These are phyloP conservation scores for Enteromius fasciolatus DNA, from an alignment of 2,797 vertebrate species.

Conservation along the genomic window DNA sequence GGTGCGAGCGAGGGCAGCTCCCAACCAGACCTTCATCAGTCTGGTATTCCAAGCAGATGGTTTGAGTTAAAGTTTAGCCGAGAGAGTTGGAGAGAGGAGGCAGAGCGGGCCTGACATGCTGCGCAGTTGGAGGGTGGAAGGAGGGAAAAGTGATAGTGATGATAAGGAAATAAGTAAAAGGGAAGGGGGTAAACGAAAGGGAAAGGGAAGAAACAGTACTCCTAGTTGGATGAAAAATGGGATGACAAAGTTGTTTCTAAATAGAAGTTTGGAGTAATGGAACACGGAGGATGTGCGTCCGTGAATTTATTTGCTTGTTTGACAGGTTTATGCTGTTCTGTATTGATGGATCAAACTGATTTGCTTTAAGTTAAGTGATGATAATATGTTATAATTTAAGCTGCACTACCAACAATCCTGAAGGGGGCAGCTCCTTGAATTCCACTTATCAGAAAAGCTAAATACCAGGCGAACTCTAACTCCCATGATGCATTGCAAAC, in stretches of 20 bases:
- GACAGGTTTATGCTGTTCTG: not conserved
- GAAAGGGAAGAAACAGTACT: not conserved
- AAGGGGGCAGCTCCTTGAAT: not conserved
- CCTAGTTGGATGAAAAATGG: not conserved
- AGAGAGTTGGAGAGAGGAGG: conserved; percentile 64
- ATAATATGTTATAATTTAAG: not conserved
- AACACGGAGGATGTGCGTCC: not conserved
- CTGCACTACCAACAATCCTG: not conserved
- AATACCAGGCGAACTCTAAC: not conserved
- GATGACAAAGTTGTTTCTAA: not conserved
- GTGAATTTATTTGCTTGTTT: not conserved
- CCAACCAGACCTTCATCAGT: conserved; percentile 83
- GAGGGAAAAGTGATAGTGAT: conserved; percentile 34
- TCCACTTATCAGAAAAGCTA: not conserved
- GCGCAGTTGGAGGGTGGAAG: conserved; percentile 42
- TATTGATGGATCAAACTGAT: not conserved
- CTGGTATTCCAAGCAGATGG: conserved; percentile 87
- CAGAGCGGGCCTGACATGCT: conserved; percentile 49
- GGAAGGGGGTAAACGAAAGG: not conserved
- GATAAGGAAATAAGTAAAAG: conserved; percentile 41
- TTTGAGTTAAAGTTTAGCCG: conserved; percentile 82
- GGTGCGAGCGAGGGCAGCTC: conserved; percentile 65
- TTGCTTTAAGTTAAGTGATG: not conserved
- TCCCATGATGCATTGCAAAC: conserved; percentile 9
- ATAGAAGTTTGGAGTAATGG: not conserved